phyloP scores from a whole-genome alignment of 2,888 invertebrate species.

The Sesia bembeciformis region DNA sequence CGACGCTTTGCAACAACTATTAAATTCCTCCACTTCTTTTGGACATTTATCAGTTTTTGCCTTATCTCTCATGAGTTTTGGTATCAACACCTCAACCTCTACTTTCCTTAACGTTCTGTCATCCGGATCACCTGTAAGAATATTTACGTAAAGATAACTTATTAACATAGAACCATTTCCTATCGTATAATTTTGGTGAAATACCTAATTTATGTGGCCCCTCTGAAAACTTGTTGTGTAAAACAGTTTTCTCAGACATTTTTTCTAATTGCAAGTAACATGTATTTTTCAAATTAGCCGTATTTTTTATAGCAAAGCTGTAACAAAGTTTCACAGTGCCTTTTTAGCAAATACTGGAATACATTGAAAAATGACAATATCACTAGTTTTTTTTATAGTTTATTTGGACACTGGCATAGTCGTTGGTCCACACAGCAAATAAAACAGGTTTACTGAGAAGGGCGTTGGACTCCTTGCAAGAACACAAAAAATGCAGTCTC shows the following conservation, averaged over 20 bases:
- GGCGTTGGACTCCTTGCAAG: too few relatives aligned
- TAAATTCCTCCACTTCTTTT: slow-evolving; percentile 80
- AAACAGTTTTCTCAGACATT: slow-evolving; percentile 37
- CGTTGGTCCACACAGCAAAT: too few relatives aligned
- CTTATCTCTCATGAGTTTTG: slow-evolving; percentile 89
- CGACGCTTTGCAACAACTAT: slow-evolving; percentile 81
- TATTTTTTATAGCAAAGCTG: too few relatives aligned
- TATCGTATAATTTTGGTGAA: not conserved
- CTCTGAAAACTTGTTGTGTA: slow-evolving; percentile 50
- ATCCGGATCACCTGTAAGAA: slow-evolving; percentile 83
- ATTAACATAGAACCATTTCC: not conserved
- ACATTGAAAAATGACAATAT: too few relatives aligned
- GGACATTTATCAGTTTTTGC: slow-evolving; percentile 86
- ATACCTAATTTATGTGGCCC: slow-evolving; percentile 76
- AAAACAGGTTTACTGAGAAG: too few relatives aligned
- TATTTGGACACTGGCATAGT: too few relatives aligned
- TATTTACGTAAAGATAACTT: not conserved
- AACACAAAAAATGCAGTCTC: too few relatives aligned
- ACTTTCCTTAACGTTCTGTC: slow-evolving; percentile 89
- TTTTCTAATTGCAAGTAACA: too few relatives aligned
- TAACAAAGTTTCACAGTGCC: too few relatives aligned
- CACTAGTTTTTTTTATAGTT: too few relatives aligned
- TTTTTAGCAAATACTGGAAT: too few relatives aligned
- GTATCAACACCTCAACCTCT: slow-evolving; percentile 90
- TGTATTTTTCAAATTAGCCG: too few relatives aligned